Evolutionary conservation across 2,113 vertebrate genomes (phyloP).

Genomic region (Phrynosoma blainvillii): DNA sequence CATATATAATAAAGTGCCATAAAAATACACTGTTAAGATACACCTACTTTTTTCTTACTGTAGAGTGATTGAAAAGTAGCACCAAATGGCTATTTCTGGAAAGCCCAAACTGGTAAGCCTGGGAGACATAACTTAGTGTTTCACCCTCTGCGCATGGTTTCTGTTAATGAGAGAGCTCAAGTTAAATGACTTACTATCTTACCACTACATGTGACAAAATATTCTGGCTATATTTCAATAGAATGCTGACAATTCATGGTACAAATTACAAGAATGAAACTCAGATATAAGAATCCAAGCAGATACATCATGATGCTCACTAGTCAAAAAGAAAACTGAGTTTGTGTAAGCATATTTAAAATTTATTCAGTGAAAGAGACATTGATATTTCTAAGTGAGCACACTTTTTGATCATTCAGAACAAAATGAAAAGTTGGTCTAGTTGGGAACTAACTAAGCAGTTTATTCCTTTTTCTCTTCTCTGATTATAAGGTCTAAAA

Average conservation of each 20-base stretch:
- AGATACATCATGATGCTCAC: background rate
- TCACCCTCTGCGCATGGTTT: conserved; percentile 73
- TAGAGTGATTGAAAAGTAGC: conserved; percentile 80
- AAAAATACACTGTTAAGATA: background rate
- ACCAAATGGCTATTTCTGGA: conserved; percentile 87
- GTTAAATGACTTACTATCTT: background rate
- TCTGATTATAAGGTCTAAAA: background rate
- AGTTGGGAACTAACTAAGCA: conserved; percentile 12
- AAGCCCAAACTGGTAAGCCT: conserved; percentile 86
- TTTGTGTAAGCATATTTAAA: background rate
- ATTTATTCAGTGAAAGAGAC: conserved; percentile 30
- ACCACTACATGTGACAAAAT: background rate
- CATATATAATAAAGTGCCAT: background rate
- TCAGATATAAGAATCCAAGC: background rate
- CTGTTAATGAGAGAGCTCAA: conserved; percentile 62
- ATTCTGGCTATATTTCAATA: background rate
- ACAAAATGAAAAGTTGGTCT: conserved; percentile 13
- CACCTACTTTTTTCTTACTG: conserved; percentile 85
- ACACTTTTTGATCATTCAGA: background rate
- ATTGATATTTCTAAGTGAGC: background rate
- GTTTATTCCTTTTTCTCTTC: conserved; percentile 39
- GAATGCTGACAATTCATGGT: background rate
- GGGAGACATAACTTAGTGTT: conserved; percentile 66
- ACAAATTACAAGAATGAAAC: background rate
- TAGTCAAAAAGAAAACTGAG: background rate